Evolutionary conservation across 92 coral and sea anemone genomes (phyloP).

Genomic region (Zoanthus solanderi): DNA sequence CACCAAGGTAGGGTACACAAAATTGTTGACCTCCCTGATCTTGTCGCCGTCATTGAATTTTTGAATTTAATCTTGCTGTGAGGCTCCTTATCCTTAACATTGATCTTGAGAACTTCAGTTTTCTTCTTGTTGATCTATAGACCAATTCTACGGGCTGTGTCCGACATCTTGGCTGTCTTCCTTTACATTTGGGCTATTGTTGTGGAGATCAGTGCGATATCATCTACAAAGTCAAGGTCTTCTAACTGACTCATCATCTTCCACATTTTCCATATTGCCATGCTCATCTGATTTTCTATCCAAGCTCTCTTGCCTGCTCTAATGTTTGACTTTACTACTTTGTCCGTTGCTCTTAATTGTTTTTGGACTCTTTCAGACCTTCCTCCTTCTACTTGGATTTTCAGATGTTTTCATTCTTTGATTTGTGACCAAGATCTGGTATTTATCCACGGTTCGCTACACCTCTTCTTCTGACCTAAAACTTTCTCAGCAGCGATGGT

Average conservation of each 20-base stretch:
- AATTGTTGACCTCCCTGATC: constrained; percentile 3
- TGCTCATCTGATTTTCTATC: too few relatives aligned
- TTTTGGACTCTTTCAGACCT: not conserved
- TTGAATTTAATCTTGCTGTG: not conserved
- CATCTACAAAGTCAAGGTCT: too few relatives aligned
- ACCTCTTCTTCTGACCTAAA: too few relatives aligned
- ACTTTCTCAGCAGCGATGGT: not conserved
- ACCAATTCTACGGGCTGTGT: not conserved
- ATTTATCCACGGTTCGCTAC: too few relatives aligned
- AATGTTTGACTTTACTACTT: too few relatives aligned
- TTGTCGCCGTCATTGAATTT: not conserved
- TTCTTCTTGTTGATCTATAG: constrained; percentile 5
- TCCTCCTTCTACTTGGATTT: not conserved
- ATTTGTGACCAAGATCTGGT: not conserved
- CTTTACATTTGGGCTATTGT: not conserved
- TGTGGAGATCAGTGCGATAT: too few relatives aligned
- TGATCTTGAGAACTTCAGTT: not conserved
- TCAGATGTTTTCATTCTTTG: not conserved
- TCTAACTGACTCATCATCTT: too few relatives aligned
- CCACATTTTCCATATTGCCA: too few relatives aligned
- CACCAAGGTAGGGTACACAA: not conserved
- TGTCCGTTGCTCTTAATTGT: not conserved
- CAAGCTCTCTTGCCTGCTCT: too few relatives aligned
- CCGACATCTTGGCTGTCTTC: constrained; percentile 8
- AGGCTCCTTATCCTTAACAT: not conserved